phyloP scores from a whole-genome alignment of 1,140 invertebrate species.

The Uloborus diversus region DNA sequence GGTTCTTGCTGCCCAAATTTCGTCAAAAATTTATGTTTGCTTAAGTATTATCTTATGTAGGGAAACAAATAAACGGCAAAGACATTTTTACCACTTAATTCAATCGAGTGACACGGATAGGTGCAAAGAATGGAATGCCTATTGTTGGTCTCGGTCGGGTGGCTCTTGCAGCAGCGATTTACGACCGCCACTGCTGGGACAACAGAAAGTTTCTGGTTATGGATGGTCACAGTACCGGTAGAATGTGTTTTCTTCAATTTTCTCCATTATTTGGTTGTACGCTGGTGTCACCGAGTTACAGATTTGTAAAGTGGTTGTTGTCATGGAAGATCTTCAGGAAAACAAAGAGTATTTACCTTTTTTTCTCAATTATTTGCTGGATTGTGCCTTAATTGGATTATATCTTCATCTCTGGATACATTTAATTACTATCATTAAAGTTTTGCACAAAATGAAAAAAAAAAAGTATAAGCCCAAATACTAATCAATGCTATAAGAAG shows the following conservation, averaged over 20 bases:
- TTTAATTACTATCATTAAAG: no score
- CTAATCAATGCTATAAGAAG: no score
- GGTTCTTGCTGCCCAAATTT: no score
- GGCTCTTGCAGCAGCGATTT: constrained; percentile 19
- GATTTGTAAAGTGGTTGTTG: not conserved
- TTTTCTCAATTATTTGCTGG: not conserved
- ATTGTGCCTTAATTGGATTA: not conserved
- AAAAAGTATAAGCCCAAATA: no score
- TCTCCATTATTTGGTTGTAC: constrained; percentile 14
- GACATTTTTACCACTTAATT: constrained; percentile 1
- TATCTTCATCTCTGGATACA: not conserved
- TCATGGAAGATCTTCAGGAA: constrained; percentile 45
- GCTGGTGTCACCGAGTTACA: constrained; percentile 29
- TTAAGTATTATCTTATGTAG: no score
- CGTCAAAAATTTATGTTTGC: no score
- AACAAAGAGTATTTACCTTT: constrained; percentile 40
- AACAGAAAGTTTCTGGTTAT: constrained; percentile 41
- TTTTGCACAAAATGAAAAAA: no score
- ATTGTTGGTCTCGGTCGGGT: constrained; percentile 49
- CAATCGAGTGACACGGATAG: not conserved
- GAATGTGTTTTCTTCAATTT: constrained; percentile 42
- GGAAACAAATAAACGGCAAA: not conserved
- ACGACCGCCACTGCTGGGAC: constrained; percentile 31
- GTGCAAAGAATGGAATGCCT: constrained; percentile 49
- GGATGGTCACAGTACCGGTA: constrained; percentile 43